Percentiles rank a stretch among this genome's conserved stretches.
These are phyloP conservation scores for Gymnocypris eckloni DNA, from an alignment of 2,797 vertebrate species.

Conservation along the genomic window DNA sequence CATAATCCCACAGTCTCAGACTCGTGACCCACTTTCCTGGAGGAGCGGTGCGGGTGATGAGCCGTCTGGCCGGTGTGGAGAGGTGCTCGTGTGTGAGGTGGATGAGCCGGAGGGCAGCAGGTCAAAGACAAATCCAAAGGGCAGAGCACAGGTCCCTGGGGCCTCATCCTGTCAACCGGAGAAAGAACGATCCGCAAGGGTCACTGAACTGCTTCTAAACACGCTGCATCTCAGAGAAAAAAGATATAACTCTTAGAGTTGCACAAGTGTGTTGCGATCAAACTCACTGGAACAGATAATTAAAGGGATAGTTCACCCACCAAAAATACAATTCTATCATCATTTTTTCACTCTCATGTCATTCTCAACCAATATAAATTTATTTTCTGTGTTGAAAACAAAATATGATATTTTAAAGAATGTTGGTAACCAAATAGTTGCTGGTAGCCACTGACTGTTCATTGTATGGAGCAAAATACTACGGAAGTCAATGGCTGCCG, in stretches of 20 bases:
- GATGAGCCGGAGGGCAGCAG: slow-evolving; percentile 15
- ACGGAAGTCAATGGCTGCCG: not conserved
- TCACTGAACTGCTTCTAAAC: not conserved
- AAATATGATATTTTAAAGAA: not conserved
- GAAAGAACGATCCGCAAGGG: not conserved
- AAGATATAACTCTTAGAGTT: not conserved
- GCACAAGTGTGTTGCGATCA: not conserved
- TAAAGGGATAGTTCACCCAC: not conserved
- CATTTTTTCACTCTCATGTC: too few relatives aligned
- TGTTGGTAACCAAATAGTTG: not conserved
- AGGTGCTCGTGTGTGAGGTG: not conserved
- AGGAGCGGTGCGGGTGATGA: slow-evolving; percentile 69
- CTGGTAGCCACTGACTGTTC: too few relatives aligned
- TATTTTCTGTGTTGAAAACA: not conserved
- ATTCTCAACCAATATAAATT: not conserved
- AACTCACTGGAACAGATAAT: not conserved
- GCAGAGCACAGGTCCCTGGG: slow-evolving; percentile 30
- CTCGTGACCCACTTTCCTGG: slow-evolving; percentile 85
- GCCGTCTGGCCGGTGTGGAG: not conserved
- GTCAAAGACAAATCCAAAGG: slow-evolving; percentile 32
- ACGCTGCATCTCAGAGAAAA: not conserved
- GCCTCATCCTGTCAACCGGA: not conserved
- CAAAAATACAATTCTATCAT: not conserved
- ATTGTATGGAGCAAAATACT: not conserved
- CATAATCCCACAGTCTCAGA: slow-evolving; percentile 82